Conservation (phyloP, 2,888 invertebrate species). For the Drosophila mayaguana region DNA sequence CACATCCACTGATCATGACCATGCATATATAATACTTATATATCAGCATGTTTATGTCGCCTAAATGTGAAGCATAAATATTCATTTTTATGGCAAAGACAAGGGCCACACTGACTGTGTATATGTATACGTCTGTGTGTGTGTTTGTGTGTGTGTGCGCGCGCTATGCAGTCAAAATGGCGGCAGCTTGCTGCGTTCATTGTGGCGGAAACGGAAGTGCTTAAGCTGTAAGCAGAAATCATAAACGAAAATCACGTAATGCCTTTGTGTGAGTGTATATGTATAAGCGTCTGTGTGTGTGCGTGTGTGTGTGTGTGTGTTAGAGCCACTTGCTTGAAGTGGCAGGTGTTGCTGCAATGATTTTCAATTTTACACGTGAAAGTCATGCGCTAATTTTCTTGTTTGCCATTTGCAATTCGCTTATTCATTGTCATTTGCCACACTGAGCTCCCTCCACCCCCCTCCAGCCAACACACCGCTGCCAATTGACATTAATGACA, state of each 20-base stretch:
- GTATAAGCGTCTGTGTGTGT: not conserved
- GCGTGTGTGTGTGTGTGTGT: constrained; percentile 1
- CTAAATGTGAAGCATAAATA: constrained; percentile 74
- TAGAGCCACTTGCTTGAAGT: constrained; percentile 43
- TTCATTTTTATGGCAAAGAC: constrained; percentile 77
- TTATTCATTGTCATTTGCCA: constrained; percentile 79
- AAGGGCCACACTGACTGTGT: constrained; percentile 45
- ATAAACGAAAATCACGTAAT: constrained; percentile 82
- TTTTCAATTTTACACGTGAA: constrained; percentile 80
- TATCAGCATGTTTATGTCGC: constrained; percentile 71
- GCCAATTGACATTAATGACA: constrained; percentile 79
- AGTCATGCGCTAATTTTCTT: constrained; percentile 79
- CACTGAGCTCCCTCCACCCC: constrained; percentile 9
- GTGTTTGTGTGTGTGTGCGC: constrained; percentile 12
- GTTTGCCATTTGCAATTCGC: constrained; percentile 49
- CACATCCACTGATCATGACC: constrained; percentile 40
- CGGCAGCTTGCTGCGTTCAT: constrained; percentile 57
- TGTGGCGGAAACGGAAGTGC: constrained; percentile 72
- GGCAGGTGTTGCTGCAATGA: constrained; percentile 81
- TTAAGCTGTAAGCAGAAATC: constrained; percentile 79
- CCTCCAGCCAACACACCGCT: not conserved
- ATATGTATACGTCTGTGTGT: not conserved
- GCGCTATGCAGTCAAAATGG: constrained; percentile 58
- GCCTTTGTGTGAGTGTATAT: constrained; percentile 48
- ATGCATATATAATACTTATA: constrained; percentile 63